Percentiles rank a stretch among this genome's conserved stretches.
phyloP scores from a whole-genome alignment of 2,113 vertebrate genomes.

The Ascaphus truei region DNA sequence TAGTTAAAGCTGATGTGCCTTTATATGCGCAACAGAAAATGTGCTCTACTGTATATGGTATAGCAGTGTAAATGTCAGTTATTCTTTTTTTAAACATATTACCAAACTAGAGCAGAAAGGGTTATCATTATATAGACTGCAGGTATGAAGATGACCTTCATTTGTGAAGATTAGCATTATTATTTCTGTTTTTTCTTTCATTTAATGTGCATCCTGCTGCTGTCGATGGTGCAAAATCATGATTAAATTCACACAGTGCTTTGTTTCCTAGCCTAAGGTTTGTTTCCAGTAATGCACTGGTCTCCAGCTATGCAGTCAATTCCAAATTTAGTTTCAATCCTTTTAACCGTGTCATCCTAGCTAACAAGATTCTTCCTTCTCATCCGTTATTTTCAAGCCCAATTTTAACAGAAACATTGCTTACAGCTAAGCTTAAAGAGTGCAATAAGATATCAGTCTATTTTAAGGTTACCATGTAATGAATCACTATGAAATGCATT shows the following conservation, averaged over 20 bases:
- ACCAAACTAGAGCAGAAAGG: neutral
- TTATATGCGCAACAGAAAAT: neutral
- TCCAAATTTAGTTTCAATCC: constrained; percentile 25
- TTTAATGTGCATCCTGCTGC: constrained; percentile 6
- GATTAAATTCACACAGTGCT: constrained; percentile 23
- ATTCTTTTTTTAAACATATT: neutral
- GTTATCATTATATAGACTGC: neutral
- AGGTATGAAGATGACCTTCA: constrained; percentile 29
- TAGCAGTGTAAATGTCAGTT: neutral
- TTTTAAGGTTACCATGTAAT: neutral
- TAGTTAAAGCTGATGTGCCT: neutral
- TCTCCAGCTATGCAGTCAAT: neutral
- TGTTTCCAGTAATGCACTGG: neutral
- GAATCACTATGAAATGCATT: constrained; percentile 25
- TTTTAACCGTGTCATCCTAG: constrained; percentile 33
- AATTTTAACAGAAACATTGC: constrained; percentile 15
- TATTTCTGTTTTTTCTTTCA: neutral
- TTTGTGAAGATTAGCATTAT: constrained; percentile 22
- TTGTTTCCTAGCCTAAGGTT: constrained; percentile 16
- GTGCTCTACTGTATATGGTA: neutral
- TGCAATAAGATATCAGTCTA: neutral
- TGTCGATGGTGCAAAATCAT: constrained; percentile 20
- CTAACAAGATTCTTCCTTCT: constrained; percentile 18
- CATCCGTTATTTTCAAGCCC: constrained; percentile 24
- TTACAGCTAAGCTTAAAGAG: constrained; percentile 16